Percentiles rank a stretch among this genome's conserved stretches.
Conservation (phyloP, 1,140 invertebrate species). For the Orius insidiosus region DNA sequence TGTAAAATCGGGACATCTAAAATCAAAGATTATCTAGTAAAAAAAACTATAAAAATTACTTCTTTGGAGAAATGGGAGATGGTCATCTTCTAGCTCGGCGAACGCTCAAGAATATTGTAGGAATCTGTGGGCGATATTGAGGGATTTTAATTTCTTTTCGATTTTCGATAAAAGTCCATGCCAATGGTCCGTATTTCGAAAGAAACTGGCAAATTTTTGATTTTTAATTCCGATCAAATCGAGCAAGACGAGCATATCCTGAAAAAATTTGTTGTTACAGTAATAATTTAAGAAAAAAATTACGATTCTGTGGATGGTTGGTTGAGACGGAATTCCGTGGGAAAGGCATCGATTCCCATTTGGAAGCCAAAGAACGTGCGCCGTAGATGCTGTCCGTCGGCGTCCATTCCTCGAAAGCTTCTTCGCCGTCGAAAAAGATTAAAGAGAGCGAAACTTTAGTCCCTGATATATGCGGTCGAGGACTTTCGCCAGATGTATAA, state of each 20-base stretch:
- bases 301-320: conserved; percentile 50
- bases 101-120: conserved; percentile 35
- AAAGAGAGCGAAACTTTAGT: conserved; percentile 71
- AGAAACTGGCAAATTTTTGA: conserved; percentile 75
- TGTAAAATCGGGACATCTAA: conserved; percentile 66
- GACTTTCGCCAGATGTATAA: conserved; percentile 72
- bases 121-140: conserved; percentile 22
- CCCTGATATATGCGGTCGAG: conserved; percentile 26
- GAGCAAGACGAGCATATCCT: conserved; percentile 83
- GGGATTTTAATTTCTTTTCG: conserved; percentile 38
- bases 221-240: conserved; percentile 77
- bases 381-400: conserved; percentile 87
- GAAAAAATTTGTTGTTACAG: conserved; percentile 25
- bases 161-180: conserved; percentile 41
- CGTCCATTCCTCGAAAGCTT: conserved; percentile 81
- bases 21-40: conserved; percentile 15
- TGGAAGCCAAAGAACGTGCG: conserved; percentile 68
- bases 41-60: conserved; percentile 38
- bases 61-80: conserved; percentile 74
- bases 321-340: conserved; percentile 29
- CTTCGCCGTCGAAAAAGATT: conserved; percentile 96
- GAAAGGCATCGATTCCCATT: conserved; percentile 38
- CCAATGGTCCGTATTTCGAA: conserved; percentile 51
- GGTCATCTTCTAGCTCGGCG: conserved; percentile 72
- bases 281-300: neutral